Conservation (phyloP, 2,797 vertebrate genomes). For the Varecia variegata region DNA sequence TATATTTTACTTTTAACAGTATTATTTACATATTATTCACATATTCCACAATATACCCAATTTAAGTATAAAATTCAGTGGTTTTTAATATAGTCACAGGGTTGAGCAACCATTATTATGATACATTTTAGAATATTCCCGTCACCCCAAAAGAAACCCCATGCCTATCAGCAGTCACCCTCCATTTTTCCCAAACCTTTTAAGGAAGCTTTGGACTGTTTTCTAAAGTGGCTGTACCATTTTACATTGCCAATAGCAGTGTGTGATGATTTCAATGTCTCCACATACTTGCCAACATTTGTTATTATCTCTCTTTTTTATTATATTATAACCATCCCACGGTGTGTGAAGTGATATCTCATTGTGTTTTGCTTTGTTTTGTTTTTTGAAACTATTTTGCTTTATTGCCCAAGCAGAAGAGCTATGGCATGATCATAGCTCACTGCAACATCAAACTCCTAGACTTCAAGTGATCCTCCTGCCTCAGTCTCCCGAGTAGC, state of each 20-base stretch:
- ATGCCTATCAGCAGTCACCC: not conserved
- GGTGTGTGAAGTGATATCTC: not conserved
- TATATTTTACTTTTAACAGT: not conserved
- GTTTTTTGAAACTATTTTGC: not conserved
- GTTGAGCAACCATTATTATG: not conserved
- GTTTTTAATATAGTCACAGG: not conserved
- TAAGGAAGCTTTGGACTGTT: not conserved
- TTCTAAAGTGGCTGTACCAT: not conserved
- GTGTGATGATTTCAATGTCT: not conserved
- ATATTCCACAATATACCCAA: not conserved
- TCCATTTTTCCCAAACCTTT: not conserved
- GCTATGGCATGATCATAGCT: not conserved
- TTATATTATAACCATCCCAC: not conserved
- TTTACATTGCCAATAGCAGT: not conserved
- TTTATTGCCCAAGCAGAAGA: not conserved
- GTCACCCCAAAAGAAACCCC: not conserved
- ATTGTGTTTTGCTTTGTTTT: not conserved
- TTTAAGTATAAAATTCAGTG: not conserved
- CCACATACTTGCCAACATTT: not conserved
- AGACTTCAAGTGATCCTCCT: not conserved
- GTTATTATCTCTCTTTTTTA: not conserved
- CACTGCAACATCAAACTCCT: not conserved
- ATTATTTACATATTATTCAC: not conserved
- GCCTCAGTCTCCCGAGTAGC: not conserved
- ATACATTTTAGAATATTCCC: not conserved